Evolutionary conservation across 2,113 vertebrate species (phyloP).

Genomic region (Archilochus colubris): DNA sequence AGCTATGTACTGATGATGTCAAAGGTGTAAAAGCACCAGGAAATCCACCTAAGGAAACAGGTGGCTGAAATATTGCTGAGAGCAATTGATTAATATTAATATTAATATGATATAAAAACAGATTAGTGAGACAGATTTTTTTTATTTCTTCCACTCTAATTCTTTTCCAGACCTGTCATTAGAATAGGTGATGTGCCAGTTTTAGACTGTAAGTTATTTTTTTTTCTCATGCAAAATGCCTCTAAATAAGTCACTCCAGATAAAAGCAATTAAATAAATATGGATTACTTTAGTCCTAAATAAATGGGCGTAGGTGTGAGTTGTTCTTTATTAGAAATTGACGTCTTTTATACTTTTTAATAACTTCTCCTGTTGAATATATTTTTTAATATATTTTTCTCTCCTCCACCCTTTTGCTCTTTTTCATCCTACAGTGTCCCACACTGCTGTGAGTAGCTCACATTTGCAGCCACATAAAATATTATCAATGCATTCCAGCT

Average conservation of each 20-base stretch:
- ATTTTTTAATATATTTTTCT: background rate
- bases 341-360: background rate
- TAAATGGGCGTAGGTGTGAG: background rate
- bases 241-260: background rate
- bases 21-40: background rate
- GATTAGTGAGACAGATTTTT: background rate
- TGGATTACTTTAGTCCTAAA: background rate
- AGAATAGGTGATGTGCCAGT: background rate
- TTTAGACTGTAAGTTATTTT: background rate
- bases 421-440: background rate
- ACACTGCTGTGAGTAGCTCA: background rate
- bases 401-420: background rate
- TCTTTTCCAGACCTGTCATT: background rate
- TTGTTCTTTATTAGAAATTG: background rate
- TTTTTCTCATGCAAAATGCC: background rate
- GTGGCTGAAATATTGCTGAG: background rate
- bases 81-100: background rate
- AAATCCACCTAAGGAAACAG: background rate
- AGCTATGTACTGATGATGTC: background rate
- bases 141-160: background rate
- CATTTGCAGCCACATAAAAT: background rate
- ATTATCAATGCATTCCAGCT: constrained; percentile 2
- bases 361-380: background rate
- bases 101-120: background rate
- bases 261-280: background rate